Evolutionary conservation across 2,113 vertebrate genomes (phyloP).

Genomic region (Promerops cafer): DNA sequence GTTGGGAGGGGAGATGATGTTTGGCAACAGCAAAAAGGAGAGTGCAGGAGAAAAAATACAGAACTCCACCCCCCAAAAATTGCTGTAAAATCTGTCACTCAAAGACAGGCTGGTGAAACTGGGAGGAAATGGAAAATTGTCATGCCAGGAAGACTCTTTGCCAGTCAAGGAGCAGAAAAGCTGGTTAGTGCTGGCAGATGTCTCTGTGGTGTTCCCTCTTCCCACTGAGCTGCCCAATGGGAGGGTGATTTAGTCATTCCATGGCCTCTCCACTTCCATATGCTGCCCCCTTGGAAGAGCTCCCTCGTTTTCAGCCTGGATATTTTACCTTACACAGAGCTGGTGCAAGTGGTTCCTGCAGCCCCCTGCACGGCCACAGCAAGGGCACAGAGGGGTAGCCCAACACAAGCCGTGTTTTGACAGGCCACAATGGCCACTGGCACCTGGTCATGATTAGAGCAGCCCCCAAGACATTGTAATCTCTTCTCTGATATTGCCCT

Average conservation of each 20-base stretch:
- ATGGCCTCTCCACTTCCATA: not conserved
- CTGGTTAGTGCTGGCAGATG: not conserved
- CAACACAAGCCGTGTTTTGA: not conserved
- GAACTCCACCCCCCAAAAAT: conserved; percentile 15
- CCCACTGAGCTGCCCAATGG: not conserved
- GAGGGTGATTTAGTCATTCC: not conserved
- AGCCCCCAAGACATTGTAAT: not conserved
- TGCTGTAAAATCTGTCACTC: conserved; percentile 4
- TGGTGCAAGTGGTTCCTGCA: not conserved
- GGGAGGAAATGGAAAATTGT: not conserved
- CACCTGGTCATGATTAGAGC: not conserved
- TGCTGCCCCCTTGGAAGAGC: not conserved
- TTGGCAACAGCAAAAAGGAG: conserved; percentile 14
- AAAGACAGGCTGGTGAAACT: not conserved
- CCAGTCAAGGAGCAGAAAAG: not conserved
- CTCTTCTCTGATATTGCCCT: not conserved
- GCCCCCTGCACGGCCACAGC: not conserved
- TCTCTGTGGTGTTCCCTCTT: not conserved
- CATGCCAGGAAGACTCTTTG: not conserved
- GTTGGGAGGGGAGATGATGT: not conserved
- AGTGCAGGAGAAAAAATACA: not conserved
- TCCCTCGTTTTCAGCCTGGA: not conserved
- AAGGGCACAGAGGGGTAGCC: not conserved
- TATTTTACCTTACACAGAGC: not conserved
- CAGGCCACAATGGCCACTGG: not conserved